Base-by-base conservation (phyloP, 2,888 invertebrate species). In the Acanthococcus lagerstroemiae region DNA sequence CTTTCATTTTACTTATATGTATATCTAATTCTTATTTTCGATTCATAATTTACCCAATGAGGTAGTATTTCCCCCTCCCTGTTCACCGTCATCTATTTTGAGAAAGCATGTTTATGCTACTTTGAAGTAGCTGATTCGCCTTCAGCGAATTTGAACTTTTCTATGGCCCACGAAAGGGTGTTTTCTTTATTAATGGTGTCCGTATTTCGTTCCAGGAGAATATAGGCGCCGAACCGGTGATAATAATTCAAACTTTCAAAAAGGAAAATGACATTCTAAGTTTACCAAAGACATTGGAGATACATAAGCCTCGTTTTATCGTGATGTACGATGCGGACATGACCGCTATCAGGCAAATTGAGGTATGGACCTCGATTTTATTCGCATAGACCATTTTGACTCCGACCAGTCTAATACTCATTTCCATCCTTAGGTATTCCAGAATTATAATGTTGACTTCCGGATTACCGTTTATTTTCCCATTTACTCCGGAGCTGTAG, bases 261-360 rank as follows among this genome's bases (percentile, higher is more conserved):
- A 85, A 84, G 69, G 81, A 82, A 26, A 85, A 86, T 30, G 84
- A 87, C 71, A 78, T 83, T 56, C 84, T 88, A 75, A 86, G 86
- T 1, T 76, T 95, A 26, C 84, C 86, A 70, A 80, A 81, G 65
- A 68, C 69, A 19, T 57, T 73, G 46, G 67, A 63, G 26, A 68
- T 67, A 21, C 65, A 78, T 6, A 74, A 78, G 70, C 96, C 97
- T 0, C 83, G 84, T 71, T 92, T 87, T 76, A 83, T 97, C 1
- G 81, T 97, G 27, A 82, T 97, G 79, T 96, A 96, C 76, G 90
- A 94, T 74, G 83, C 85, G 63, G 92, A 95, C 73, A 83, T 96
- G 70, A 82, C 88, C 0, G 86, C 91, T 22, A 87, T 96, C 7
- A 79, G 97, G 24, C 91, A 94, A 76, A 82, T 97, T 67, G 97